Percentiles rank a stretch among this genome's conserved stretches.
Conservation (phyloP, 2,888 invertebrate genomes). For the Pyrrhopygopsis socrates region DNA sequence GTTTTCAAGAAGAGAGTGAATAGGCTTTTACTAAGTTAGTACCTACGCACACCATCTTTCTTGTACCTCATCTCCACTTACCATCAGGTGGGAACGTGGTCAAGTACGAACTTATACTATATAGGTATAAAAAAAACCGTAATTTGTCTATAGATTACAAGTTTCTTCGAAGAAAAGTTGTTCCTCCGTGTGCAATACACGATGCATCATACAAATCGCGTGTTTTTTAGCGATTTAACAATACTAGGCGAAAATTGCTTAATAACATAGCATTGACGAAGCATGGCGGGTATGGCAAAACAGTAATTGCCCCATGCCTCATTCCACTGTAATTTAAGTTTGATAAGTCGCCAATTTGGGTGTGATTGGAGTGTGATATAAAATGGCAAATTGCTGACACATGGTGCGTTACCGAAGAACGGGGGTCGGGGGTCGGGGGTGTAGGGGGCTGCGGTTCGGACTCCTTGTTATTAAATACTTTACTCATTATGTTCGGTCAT, state of each 20-base stretch:
- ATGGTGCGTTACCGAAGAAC: conserved; percentile 15
- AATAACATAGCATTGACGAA: conserved; percentile 27
- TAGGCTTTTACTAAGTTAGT: no score
- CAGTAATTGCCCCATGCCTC: conserved; percentile 32
- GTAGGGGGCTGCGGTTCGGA: background rate
- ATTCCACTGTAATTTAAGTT: conserved; percentile 71
- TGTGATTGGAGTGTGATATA: conserved; percentile 81
- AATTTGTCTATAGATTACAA: no score
- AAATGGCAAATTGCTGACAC: conserved; percentile 79
- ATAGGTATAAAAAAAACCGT: no score
- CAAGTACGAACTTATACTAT: no score
- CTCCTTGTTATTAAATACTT: conserved; percentile 29
- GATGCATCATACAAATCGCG: conserved; percentile 9
- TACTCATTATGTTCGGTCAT: no score
- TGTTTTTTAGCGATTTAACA: background rate
- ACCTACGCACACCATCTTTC: no score
- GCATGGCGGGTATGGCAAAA: conserved; percentile 16
- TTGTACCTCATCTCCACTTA: no score
- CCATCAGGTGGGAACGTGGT: no score
- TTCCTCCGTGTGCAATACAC: background rate
- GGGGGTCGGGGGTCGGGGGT: conserved; percentile 9
- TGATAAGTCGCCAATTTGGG: conserved; percentile 82
- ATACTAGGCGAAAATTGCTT: conserved; percentile 44
- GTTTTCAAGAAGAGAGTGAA: no score
- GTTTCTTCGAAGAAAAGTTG: no score